Base-by-base conservation (phyloP, 2,888 invertebrate genomes). In the Andricus quercusramuli region DNA sequence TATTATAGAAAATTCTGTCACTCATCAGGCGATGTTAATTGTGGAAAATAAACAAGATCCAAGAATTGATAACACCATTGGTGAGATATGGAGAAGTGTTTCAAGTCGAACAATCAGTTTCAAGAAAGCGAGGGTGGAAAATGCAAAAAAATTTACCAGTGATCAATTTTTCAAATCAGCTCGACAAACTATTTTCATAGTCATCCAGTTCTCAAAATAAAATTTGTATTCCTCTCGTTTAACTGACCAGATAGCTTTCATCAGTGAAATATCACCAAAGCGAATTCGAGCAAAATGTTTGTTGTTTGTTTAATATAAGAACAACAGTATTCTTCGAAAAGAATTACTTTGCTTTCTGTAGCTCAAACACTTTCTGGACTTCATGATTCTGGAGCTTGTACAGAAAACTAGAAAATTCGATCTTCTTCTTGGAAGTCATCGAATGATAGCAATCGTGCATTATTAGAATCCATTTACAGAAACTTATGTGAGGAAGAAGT, bases 381-480 rank as follows among this genome's bases (percentile, higher is more conserved):
- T 66, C 37, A 66, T 37, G 37, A 32, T 66, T 51, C 20, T 51
- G 2, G 47, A 51, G 17, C 47, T 51, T 17, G 47, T 51, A 17
- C 47, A 51, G 20, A 51, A 51, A 51, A 51, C 17, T 17, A 4
- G 0, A 51, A 51, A 51, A 51, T 17, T 6, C 0, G 17, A 51
- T 17, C 20, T 51, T 15, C 47, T 51, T 51, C 2, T 66, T 66
- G 9, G 6, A 20, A 32, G n/a, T 37, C 17, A 32, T 66, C 66
- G n/a, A 66, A 37, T 37, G 0, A 6, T 66, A 13, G n/a, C 9
- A 17, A 51, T 51, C 6, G 20, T 51, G 17, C 66, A 66, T 66
- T 25, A 9, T 11, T 66, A 66, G 9, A 66, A 66, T 32, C 66
- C 66, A 20, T 66, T 66, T 32, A 66, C 66, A 17, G 37, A 66